These are phyloP conservation scores for Tetramorium alpestre DNA, from an alignment of 1,140 invertebrate species.

Conservation along the genomic window DNA sequence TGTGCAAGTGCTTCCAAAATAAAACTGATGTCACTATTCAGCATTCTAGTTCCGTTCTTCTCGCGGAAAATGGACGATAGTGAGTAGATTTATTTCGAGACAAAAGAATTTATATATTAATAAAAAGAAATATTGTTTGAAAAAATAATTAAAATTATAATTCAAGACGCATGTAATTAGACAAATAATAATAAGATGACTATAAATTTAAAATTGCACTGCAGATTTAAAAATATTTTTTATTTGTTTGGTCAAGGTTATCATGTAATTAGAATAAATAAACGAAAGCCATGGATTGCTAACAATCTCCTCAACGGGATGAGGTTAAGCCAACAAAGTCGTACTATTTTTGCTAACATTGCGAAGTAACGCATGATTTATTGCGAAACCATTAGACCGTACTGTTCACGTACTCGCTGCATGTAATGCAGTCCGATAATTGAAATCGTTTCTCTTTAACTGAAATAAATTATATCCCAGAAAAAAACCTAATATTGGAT, in stretches of 20 bases:
- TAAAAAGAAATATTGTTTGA: background rate
- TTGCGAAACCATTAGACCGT: background rate
- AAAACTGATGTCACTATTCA: slow-evolving; percentile 47
- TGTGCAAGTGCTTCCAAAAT: slow-evolving; percentile 38
- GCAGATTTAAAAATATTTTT: background rate
- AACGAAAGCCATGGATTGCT: background rate
- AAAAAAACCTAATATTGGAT: background rate
- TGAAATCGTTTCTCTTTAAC: background rate
- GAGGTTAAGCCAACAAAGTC: slow-evolving; percentile 23
- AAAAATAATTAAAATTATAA: background rate
- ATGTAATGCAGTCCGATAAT: background rate
- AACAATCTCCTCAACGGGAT: background rate
- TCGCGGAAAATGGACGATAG: slow-evolving; percentile 7
- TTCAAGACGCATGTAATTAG: background rate
- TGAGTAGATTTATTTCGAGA: slow-evolving; percentile 4
- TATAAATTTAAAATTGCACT: background rate
- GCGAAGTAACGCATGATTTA: slow-evolving; percentile 9
- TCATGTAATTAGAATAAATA: background rate
- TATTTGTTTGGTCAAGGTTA: background rate
- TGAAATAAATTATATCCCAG: background rate
- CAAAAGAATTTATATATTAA: background rate
- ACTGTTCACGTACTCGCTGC: background rate
- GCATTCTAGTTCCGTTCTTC: background rate
- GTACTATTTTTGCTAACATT: slow-evolving; percentile 25
- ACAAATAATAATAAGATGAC: background rate